Percentiles rank a stretch among this genome's conserved stretches.
phyloP scores from a whole-genome alignment of 2,888 invertebrate genomes.

The Conops quadrifasciatus region DNA sequence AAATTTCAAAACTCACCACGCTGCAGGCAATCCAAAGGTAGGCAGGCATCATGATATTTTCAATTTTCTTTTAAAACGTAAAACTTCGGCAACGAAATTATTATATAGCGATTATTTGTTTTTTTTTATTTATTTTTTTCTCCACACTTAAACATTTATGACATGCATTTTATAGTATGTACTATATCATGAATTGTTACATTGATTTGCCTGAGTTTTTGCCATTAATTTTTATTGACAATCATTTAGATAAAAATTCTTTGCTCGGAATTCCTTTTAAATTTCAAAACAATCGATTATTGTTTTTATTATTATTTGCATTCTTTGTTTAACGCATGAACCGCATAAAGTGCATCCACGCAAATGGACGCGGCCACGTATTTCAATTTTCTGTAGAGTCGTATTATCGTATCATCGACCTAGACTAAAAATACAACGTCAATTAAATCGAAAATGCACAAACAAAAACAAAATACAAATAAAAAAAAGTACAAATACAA shows the following conservation, averaged over 20 bases:
- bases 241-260: no score
- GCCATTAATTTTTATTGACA: no score
- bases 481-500: not conserved
- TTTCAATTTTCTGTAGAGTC: conserved; percentile 2
- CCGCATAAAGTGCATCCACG: not conserved
- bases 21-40: conserved; percentile 6
- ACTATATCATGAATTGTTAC: not conserved
- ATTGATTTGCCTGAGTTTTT: no score
- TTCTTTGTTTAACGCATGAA: conserved; percentile 10
- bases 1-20: conserved; percentile 17
- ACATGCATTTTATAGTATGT: not conserved
- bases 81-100: not conserved
- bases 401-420: not conserved
- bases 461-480: not conserved
- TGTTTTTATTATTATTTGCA: not conserved
- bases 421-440: not conserved
- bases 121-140: not conserved
- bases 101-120: not conserved
- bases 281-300: not conserved
- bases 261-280: not conserved
- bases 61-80: not conserved
- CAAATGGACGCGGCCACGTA: not conserved
- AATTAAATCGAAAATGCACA: not conserved
- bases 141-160: not conserved
- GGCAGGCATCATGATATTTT: not conserved